phyloP scores from a whole-genome alignment of 2,888 invertebrate species.

The Diogma glabrata region DNA sequence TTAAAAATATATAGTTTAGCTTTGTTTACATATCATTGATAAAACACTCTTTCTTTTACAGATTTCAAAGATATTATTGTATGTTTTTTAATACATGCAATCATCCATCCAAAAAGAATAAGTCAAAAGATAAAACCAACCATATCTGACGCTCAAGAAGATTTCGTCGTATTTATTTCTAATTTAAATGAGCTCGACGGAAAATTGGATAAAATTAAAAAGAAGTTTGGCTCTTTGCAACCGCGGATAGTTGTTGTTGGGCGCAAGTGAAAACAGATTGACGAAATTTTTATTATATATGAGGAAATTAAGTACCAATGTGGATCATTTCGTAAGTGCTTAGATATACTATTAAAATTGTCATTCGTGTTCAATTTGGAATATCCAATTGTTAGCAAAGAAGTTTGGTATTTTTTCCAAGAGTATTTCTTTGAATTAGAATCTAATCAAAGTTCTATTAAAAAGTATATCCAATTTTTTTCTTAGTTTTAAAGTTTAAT shows the following conservation, averaged over 20 bases:
- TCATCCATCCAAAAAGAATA: neutral
- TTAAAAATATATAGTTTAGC: too few species aligned
- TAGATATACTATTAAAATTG: neutral
- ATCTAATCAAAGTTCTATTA: neutral
- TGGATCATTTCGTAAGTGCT: neutral
- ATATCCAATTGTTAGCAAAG: neutral
- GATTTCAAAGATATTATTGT: neutral
- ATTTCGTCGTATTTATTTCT: neutral
- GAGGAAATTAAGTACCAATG: neutral
- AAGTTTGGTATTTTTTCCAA: neutral
- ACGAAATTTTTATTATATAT: neutral
- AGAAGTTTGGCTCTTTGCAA: neutral
- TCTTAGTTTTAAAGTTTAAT: too few species aligned
- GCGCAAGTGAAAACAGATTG: neutral
- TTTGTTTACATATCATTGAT: too few species aligned
- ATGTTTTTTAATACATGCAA: neutral
- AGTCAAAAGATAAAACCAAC: neutral
- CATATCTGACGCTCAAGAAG: neutral
- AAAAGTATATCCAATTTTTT: too few species aligned
- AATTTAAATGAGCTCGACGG: neutral
- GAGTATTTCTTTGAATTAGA: neutral
- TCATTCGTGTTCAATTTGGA: neutral
- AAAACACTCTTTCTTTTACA: too few species aligned
- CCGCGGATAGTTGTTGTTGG: neutral
- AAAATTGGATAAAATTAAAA: neutral